Base-by-base conservation (phyloP, 2,888 invertebrate genomes). In the Teleiodes luculella region DNA sequence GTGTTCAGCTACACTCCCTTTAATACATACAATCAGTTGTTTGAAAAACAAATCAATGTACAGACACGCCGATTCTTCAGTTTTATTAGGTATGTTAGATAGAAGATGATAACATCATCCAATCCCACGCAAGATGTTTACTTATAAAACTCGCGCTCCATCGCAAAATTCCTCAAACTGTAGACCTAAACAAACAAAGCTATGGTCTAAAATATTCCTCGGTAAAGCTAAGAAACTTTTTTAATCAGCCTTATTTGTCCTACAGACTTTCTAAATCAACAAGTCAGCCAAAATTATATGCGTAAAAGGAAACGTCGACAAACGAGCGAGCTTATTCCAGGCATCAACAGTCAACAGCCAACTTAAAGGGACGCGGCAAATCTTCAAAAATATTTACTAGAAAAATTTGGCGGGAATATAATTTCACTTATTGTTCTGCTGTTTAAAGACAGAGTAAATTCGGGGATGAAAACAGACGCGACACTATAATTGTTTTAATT, bases 321-420 rank as follows among this genome's bases (percentile, higher is more conserved):
- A 48, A 48, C 48, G 20, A 48, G 48, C 24, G 37, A 37, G 37
- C 49, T 37, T 28, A 49, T 49, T 49, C 36, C 7, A 53, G 45
- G 50, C 45, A 50, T 54, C 55, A 56, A 53, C 67, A 64, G 63
- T n/a, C n/a, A n/a, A 56, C 60, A 66, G 59, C 52, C 31, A 49
- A 52, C 48, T 55, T 52, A 50, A 61, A 64, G 53, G 61, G 60
- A 56, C 57, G 61, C 31, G 56, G 39, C 52, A 57, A 64, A 65
- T 66, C 68, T 69, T 67, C 62, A 72, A 71, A 24, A 70, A 69
- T 76, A 75, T 77, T 78, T 78, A 64, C 68, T 66, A 64, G 41
- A 72, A 74, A 68, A 71, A 70, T 68, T 65, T 61, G 59, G 59
- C 54, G 56, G 60, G 66, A 65, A 72, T 72, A 72, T 76, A 71